Evolutionary conservation across 2,888 invertebrate species (phyloP).

Genomic region (Oligia fasciuncula): DNA sequence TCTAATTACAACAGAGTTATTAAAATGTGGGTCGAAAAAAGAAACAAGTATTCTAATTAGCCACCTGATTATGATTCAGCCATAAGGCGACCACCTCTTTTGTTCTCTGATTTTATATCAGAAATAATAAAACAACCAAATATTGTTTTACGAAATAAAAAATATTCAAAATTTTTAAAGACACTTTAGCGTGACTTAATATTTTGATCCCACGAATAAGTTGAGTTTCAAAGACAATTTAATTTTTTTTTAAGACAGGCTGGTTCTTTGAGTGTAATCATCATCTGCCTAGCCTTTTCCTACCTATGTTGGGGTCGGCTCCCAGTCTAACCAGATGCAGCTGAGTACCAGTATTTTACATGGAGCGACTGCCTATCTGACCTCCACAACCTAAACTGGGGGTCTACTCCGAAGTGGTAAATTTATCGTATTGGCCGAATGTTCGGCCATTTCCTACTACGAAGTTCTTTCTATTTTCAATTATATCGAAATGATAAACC

Average conservation of each 20-base stretch:
- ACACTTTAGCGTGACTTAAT: constrained; percentile 30
- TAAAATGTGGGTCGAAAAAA: constrained; percentile 40
- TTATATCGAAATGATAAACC: too few species aligned
- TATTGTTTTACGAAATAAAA: constrained; percentile 35
- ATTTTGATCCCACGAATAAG: constrained; percentile 29
- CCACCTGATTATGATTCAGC: constrained; percentile 46
- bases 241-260: neutral
- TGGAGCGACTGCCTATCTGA: too few species aligned
- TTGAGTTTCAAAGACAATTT: neutral
- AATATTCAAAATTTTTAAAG: constrained; percentile 15
- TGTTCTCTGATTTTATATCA: constrained; percentile 46
- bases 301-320: too few species aligned
- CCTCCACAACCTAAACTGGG: too few species aligned
- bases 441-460: too few species aligned
- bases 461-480: too few species aligned
- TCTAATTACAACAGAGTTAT: constrained; percentile 13
- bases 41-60: constrained; percentile 54
- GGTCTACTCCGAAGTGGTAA: too few species aligned
- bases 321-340: too few species aligned
- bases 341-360: too few species aligned
- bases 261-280: too few species aligned
- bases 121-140: constrained; percentile 39
- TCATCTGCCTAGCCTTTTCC: too few species aligned
- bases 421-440: too few species aligned
- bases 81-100: constrained; percentile 38